A percentile compares a stretch with the other conserved stretches of the same genome.
These are phyloP conservation scores for Arctia plantaginis DNA, from an alignment of 2,888 invertebrate genomes.

Conservation along the genomic window DNA sequence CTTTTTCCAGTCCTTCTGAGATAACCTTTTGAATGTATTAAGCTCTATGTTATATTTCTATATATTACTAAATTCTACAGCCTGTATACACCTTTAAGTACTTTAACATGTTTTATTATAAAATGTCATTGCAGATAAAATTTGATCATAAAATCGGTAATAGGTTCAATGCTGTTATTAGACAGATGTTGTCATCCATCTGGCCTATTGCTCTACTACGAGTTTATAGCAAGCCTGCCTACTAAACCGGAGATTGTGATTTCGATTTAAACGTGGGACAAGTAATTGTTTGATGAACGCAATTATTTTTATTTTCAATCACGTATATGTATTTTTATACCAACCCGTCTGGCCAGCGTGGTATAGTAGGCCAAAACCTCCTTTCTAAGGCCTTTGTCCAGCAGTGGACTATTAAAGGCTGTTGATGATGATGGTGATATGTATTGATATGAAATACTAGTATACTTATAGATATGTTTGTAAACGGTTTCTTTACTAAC, in stretches of 20 bases:
- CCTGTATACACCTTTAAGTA: background rate
- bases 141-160: background rate
- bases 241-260: background rate
- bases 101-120: background rate
- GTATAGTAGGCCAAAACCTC: too few species aligned
- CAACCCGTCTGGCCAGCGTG: too few species aligned
- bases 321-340: too few species aligned
- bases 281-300: background rate
- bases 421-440: too few species aligned
- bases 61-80: background rate
- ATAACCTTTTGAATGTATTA: background rate
- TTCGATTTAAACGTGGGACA: background rate
- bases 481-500: too few species aligned
- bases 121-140: background rate
- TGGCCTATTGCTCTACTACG: background rate
- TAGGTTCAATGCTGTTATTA: background rate
- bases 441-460: too few species aligned
- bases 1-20: background rate
- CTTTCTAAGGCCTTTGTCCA: too few species aligned
- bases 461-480: too few species aligned
- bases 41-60: background rate
- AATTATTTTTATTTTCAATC: background rate
- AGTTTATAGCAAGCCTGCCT: background rate
- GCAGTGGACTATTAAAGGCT: too few species aligned
- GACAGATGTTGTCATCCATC: constrained; percentile 15